Percentiles rank a stretch among this genome's conserved stretches.
Evolutionary conservation across 2,888 invertebrate species (phyloP).

Genomic region (Hyppa rectilinea): DNA sequence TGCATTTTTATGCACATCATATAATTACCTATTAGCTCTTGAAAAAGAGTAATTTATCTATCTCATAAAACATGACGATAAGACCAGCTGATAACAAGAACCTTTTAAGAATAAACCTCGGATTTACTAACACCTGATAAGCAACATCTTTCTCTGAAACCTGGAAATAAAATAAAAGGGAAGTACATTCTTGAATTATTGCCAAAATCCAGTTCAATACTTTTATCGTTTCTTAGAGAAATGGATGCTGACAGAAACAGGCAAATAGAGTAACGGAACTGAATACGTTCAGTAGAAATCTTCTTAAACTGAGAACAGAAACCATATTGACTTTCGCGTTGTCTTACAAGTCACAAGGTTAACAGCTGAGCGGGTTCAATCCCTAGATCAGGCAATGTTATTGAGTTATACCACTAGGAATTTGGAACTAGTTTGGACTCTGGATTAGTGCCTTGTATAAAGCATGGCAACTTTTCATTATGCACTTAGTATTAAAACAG

Average conservation of each 20-base stretch:
- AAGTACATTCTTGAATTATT: slow-evolving; percentile 12
- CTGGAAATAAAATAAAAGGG: slow-evolving; percentile 4
- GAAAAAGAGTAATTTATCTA: not conserved
- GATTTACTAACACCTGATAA: not conserved
- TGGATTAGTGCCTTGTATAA: not conserved
- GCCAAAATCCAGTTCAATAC: slow-evolving; percentile 23
- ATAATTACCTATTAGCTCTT: too few species aligned
- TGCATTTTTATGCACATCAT: too few species aligned
- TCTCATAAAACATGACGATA: not conserved
- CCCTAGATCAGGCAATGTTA: not conserved
- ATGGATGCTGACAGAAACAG: slow-evolving; percentile 21
- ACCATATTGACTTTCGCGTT: not conserved
- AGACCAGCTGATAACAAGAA: not conserved
- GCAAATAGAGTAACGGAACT: not conserved
- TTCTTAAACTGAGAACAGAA: not conserved
- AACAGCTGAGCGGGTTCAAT: not conserved
- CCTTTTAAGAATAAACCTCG: not conserved
- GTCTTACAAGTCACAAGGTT: not conserved
- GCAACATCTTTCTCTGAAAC: slow-evolving; percentile 1
- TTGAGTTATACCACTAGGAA: not conserved
- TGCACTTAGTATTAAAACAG: too few species aligned
- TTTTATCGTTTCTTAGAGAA: slow-evolving; percentile 10
- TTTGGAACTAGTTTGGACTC: not conserved
- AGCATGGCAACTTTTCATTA: too few species aligned
- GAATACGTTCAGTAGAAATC: not conserved